A percentile compares a stretch with the other conserved stretches of the same genome.
Conservation (phyloP, 2,797 vertebrate genomes). For the Crocodylus rhombifer region DNA sequence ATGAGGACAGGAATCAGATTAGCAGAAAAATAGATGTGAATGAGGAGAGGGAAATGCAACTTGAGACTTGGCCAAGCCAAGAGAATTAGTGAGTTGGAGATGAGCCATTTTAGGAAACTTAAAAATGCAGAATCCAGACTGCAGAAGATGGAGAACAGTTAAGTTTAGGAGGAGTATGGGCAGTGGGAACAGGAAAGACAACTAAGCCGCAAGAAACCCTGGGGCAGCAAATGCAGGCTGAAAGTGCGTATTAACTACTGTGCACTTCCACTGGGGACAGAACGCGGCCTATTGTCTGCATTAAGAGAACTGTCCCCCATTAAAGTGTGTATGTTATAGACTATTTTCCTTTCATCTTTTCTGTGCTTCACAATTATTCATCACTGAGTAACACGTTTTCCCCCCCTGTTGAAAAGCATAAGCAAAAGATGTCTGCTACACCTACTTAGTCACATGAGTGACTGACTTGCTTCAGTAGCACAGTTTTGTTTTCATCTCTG, state of each 20-base stretch:
- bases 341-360: conserved; percentile 26
- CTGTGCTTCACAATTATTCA: neutral
- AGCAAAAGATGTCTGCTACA: conserved; percentile 22
- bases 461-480: conserved; percentile 22
- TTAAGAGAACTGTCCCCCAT: conserved; percentile 22
- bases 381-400: neutral
- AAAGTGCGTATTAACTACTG: conserved; percentile 24
- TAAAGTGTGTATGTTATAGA: neutral
- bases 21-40: too few relatives aligned
- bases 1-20: neutral
- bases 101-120: neutral
- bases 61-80: neutral
- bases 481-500: conserved; percentile 58
- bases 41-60: neutral
- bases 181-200: neutral
- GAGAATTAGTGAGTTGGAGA: neutral
- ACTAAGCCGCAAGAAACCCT: neutral
- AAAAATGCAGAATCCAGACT: neutral
- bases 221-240: neutral
- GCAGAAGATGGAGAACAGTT: neutral
- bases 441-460: conserved; percentile 34
- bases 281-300: conserved; percentile 1
- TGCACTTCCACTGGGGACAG: conserved; percentile 16
- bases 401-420: neutral
- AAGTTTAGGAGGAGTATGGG: neutral